A percentile compares a stretch with the other conserved stretches of the same genome.
Conservation (phyloP, 2,113 vertebrate species). For the Engraulis encrasicolus region DNA sequence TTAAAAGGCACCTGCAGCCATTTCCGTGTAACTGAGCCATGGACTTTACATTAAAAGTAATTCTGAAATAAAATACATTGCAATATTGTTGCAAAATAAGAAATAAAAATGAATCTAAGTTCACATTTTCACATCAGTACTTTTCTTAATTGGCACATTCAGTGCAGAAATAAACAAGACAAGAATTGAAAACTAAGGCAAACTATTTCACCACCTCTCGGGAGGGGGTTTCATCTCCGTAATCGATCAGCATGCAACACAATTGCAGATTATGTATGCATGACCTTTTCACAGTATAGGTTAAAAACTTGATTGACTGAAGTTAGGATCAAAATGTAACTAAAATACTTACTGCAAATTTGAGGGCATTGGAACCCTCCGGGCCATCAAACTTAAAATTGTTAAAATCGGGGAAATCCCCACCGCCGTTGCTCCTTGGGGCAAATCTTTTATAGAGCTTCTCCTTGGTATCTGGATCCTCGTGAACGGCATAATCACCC, state of each 20-base stretch:
- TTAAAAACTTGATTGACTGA: neutral
- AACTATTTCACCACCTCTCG: no score
- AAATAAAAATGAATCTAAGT: neutral
- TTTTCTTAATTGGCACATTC: neutral
- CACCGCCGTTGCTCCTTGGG: constrained; percentile 63
- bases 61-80: neutral
- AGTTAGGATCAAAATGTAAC: neutral
- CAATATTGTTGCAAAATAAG: neutral
- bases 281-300: neutral
- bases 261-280: neutral
- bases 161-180: neutral
- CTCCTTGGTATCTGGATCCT: constrained; percentile 71
- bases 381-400: constrained; percentile 78
- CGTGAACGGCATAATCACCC: constrained; percentile 77
- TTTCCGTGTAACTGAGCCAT: neutral
- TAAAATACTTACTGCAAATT: constrained; percentile 77
- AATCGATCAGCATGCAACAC: no score
- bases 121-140: neutral
- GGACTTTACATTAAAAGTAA: neutral
- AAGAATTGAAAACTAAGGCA: neutral
- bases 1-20: neutral
- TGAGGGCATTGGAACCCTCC: constrained; percentile 73
- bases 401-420: constrained; percentile 72
- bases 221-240: no score
- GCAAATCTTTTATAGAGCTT: constrained; percentile 77